Conservation (phyloP, 2,797 vertebrate genomes). For the Tamandua tetradactyla region DNA sequence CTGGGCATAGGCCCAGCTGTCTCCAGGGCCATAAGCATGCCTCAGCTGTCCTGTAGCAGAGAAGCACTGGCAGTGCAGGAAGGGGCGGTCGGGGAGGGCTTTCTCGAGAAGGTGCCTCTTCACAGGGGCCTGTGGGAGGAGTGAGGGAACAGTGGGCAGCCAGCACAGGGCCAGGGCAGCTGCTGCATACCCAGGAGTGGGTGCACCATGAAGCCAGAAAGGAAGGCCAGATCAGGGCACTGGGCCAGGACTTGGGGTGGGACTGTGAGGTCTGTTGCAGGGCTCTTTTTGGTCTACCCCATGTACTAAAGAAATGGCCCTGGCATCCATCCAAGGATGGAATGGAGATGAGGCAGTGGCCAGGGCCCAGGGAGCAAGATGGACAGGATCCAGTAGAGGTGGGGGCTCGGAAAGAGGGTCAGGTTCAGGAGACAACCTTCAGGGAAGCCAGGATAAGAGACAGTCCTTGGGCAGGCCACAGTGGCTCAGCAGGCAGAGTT, state of each 20-base stretch:
- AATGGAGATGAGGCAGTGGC: accelerated
- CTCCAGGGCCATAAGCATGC: neutral
- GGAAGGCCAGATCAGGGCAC: neutral
- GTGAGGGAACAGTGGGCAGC: neutral
- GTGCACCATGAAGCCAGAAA: neutral
- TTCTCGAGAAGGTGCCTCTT: neutral
- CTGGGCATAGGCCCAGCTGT: neutral
- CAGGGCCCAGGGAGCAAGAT: neutral
- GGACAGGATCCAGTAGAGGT: neutral
- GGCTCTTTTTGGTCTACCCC: neutral
- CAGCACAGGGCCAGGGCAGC: neutral
- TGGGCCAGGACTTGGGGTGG: neutral
- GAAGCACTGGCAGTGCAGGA: neutral
- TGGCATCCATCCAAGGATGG: neutral
- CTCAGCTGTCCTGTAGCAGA: no score
- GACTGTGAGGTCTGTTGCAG: accelerated
- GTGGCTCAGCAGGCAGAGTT: no score
- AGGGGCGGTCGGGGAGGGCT: slow-evolving; percentile 3
- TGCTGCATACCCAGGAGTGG: neutral
- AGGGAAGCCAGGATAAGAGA: neutral
- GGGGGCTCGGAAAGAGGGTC: neutral
- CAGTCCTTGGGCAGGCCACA: no score
- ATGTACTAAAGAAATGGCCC: neutral
- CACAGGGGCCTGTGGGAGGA: neutral
- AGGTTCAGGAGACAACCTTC: neutral